Evolutionary conservation across 2,113 vertebrate species (phyloP).

Genomic region (Felis chaus): DNA sequence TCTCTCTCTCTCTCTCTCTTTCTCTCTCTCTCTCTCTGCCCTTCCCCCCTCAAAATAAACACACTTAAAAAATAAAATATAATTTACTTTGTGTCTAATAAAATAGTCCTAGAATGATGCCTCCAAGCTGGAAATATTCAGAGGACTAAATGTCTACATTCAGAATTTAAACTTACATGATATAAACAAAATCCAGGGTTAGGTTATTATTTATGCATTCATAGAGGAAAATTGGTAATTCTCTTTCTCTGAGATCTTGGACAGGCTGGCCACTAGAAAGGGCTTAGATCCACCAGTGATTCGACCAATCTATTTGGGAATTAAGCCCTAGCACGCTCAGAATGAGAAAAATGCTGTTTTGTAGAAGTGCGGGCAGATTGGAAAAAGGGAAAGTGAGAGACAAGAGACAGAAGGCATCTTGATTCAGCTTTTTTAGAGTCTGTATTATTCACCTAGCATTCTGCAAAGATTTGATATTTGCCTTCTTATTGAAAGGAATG

Average conservation of each 20-base stretch:
- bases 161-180: neutral
- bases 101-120: neutral
- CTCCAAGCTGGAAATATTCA: conserved; percentile 26
- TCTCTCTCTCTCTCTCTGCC: too few relatives aligned
- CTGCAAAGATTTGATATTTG: neutral
- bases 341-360: neutral
- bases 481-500: conserved; percentile 10
- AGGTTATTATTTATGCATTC: neutral
- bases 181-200: neutral
- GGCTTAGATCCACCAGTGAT: neutral
- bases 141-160: neutral
- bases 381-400: neutral
- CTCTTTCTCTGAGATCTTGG: neutral
- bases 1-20: too few relatives aligned
- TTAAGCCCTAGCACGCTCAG: neutral
- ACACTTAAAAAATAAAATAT: too few relatives aligned
- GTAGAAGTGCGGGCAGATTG: neutral
- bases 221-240: neutral
- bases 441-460: neutral
- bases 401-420: neutral
- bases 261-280: neutral
- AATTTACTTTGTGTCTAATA: neutral
- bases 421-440: neutral
- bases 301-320: neutral
- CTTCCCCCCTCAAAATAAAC: too few relatives aligned